Percentiles rank a stretch among this genome's conserved stretches.
Evolutionary conservation across 1,140 invertebrate genomes (phyloP).

Genomic region (Bombus polaris): DNA sequence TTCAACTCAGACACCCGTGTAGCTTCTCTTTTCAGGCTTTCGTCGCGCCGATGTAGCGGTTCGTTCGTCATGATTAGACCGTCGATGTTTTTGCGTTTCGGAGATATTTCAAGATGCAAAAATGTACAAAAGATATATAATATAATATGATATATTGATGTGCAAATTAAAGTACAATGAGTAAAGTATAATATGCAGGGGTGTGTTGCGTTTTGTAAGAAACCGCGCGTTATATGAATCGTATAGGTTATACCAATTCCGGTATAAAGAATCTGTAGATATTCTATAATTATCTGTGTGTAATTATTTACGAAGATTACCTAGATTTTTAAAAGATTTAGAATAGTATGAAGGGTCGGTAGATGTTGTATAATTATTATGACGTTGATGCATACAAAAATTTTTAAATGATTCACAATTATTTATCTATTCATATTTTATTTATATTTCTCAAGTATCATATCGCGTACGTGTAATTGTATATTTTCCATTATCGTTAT

Average conservation of each 20-base stretch:
- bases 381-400: too few relatives aligned
- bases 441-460: background rate
- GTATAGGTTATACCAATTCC: background rate
- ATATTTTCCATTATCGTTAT: background rate
- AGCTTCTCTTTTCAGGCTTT: slow-evolving; percentile 5
- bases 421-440: background rate
- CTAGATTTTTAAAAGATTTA: too few relatives aligned
- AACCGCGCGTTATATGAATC: background rate
- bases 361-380: too few relatives aligned
- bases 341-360: too few relatives aligned
- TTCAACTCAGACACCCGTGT: background rate
- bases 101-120: background rate
- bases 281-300: background rate
- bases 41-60: background rate
- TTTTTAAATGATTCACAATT: background rate
- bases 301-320: background rate
- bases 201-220: background rate
- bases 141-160: too few relatives aligned
- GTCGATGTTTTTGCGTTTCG: background rate
- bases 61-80: background rate
- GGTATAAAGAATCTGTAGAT: background rate
- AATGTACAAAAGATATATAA: background rate
- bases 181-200: background rate
- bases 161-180: background rate
- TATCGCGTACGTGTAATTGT: background rate